phyloP scores from a whole-genome alignment of 2,888 invertebrate genomes.

The Anticlea derivata region DNA sequence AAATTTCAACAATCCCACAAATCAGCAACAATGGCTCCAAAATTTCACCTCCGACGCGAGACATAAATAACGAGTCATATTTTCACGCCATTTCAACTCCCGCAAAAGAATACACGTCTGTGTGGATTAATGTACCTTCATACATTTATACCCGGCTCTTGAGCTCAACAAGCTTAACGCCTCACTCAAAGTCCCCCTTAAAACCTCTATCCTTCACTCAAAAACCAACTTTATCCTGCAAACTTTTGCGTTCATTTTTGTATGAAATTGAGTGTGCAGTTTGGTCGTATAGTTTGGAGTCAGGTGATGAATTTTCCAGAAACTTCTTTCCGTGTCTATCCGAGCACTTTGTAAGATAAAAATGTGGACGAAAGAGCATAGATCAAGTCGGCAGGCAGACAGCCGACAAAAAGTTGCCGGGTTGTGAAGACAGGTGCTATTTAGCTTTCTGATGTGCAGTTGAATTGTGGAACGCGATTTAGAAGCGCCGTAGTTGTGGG shows the following conservation, averaged over 20 bases:
- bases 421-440: slow-evolving; percentile 55
- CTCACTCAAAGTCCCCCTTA: slow-evolving; percentile 46
- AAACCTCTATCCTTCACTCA: slow-evolving; percentile 12
- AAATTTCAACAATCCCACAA: slow-evolving; percentile 12
- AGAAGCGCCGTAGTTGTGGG: neutral
- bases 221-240: slow-evolving; percentile 33
- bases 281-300: slow-evolving; percentile 38
- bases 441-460: slow-evolving; percentile 54
- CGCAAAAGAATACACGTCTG: slow-evolving; percentile 78
- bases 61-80: slow-evolving; percentile 80
- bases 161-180: slow-evolving; percentile 56
- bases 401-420: slow-evolving; percentile 67
- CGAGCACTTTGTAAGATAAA: slow-evolving; percentile 83
- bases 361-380: slow-evolving; percentile 77
- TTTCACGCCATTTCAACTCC: slow-evolving; percentile 82
- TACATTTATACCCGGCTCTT: slow-evolving; percentile 73
- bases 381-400: slow-evolving; percentile 70
- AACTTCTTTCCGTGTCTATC: slow-evolving; percentile 79
- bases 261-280: slow-evolving; percentile 15
- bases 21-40: slow-evolving; percentile 40
- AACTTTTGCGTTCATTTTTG: slow-evolving; percentile 23
- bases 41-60: slow-evolving; percentile 57
- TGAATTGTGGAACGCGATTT: slow-evolving; percentile 42
- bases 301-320: slow-evolving; percentile 75
- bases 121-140: slow-evolving; percentile 81